Evolutionary conservation across 2,797 vertebrate genomes (phyloP), one percentile per base, ranked within the genome.

Genomic region (Falco novaeseelandiae): DNA sequence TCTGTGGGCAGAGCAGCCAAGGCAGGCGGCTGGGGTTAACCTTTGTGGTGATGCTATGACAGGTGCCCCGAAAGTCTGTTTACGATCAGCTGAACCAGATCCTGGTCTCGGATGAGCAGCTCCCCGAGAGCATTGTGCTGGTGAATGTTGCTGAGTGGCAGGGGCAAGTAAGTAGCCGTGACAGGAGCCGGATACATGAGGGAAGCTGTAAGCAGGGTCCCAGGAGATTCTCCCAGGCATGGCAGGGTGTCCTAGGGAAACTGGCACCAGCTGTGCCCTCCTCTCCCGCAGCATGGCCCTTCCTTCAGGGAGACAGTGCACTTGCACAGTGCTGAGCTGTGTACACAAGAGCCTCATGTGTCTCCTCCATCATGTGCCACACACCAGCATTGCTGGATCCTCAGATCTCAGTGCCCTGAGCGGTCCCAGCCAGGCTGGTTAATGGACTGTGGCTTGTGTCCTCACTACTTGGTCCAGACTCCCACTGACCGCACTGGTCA

Each of bases 31-130:
- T 46, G 30, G 38, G 5, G 10, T 71, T 66, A 42, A 82, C 42
- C 26, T 26, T 25, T 3, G 0, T 42, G 76, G 11, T 54, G 59
- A 25, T 63, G 36, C 62, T 91, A 58, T 86, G 4, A 0, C 40
- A 99, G 99, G 98, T 99, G 67, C 98, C 99, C 34, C 98, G 99
- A 74, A 99, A 99, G 96, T 99, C 98, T 10, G 98, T 99, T 44
- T 99, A 99, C 0, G 99, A 99, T 95, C 99, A 99, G 87, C 98
- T 99, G 92, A 99, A 99, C 98, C 99, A 99, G 98, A 99, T 99
- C 97, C 96, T 99, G 94, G 95, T 99, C 44, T 99, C 99, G 1
- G 99, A 99, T 0, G 98, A 99, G 1, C 99, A 99, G 25, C 98
- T 99, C 22, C 99, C 99, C 0, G 99, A 99, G 96, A 99, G 99